A percentile compares a stretch with the other conserved stretches of the same genome.
These are phyloP conservation scores for Solea solea DNA, from an alignment of 2,113 vertebrate genomes.

Conservation along the genomic window DNA sequence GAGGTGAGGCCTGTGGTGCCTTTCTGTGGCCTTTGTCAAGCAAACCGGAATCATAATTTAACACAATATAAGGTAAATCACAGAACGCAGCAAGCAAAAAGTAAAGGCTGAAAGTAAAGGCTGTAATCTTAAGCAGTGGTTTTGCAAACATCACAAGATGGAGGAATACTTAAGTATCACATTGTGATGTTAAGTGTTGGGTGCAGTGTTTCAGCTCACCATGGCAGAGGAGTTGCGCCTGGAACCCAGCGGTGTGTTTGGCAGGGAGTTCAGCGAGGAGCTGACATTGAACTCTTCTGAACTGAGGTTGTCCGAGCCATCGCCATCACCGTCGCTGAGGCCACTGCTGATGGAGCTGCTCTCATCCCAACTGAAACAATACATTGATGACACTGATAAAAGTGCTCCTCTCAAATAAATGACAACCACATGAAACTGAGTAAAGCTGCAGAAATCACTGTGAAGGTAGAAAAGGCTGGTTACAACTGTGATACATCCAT, in stretches of 20 bases:
- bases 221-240: constrained; percentile 91
- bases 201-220: constrained; percentile 78
- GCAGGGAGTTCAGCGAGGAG: constrained; percentile 95
- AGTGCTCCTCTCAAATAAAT: neutral
- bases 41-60: constrained; percentile 11
- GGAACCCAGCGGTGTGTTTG: constrained; percentile 91
- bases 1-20: constrained; percentile 32
- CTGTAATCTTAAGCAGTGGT: constrained; percentile 4
- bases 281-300: constrained; percentile 97
- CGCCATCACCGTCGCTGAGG: constrained; percentile 94
- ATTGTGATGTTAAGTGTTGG: neutral
- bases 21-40: constrained; percentile 29
- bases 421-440: neutral
- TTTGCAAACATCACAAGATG: constrained; percentile 23
- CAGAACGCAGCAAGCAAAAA: constrained; percentile 19
- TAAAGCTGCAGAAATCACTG: constrained; percentile 14
- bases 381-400: constrained; percentile 25
- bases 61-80: constrained; percentile 32
- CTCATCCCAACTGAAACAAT: constrained; percentile 91
- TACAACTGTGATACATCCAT: constrained; percentile 43
- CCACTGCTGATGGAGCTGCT: constrained; percentile 99
- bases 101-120: constrained; percentile 3
- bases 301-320: constrained; percentile 97
- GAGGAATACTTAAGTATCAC: constrained; percentile 7
- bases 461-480: constrained; percentile 13